A percentile compares a stretch with the other conserved stretches of the same genome.
Evolutionary conservation across 2,797 vertebrate species (phyloP).

Genomic region (Propithecus perrieri): DNA sequence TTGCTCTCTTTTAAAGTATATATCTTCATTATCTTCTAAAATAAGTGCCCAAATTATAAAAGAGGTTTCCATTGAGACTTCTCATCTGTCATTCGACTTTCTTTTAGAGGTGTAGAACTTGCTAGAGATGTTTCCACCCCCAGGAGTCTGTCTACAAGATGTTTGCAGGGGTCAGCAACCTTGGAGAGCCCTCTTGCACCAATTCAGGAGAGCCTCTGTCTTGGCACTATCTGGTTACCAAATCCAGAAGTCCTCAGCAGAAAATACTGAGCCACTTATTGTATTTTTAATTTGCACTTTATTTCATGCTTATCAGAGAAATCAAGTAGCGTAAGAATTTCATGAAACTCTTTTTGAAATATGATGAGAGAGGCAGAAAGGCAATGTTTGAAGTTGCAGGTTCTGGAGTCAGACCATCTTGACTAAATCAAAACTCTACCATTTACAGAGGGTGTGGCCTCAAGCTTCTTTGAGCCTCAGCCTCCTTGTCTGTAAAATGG

Average conservation of each 20-base stretch:
- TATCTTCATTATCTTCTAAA: slow-evolving; percentile 24
- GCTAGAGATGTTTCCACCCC: neutral
- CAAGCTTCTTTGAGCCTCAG: neutral
- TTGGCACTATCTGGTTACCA: neutral
- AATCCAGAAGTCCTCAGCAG: neutral
- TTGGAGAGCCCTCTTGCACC: neutral
- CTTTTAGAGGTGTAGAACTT: neutral
- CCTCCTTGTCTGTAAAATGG: neutral
- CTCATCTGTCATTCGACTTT: neutral
- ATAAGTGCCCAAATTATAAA: neutral
- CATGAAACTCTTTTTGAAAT: neutral
- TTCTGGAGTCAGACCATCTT: neutral
- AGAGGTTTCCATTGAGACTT: neutral
- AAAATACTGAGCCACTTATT: neutral
- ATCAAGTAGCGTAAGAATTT: neutral
- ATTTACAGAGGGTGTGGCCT: neutral
- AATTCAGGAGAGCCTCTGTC: neutral
- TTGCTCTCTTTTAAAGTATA: neutral
- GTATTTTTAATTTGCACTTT: neutral
- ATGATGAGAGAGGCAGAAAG: neutral
- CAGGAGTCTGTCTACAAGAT: neutral
- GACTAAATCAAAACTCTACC: neutral
- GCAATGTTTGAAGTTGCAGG: neutral
- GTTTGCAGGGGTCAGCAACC: no score
- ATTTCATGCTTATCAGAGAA: neutral